A percentile compares a stretch with the other conserved stretches of the same genome.
Conservation (phyloP, 2,888 invertebrate genomes). For the Melanargia galathea region DNA sequence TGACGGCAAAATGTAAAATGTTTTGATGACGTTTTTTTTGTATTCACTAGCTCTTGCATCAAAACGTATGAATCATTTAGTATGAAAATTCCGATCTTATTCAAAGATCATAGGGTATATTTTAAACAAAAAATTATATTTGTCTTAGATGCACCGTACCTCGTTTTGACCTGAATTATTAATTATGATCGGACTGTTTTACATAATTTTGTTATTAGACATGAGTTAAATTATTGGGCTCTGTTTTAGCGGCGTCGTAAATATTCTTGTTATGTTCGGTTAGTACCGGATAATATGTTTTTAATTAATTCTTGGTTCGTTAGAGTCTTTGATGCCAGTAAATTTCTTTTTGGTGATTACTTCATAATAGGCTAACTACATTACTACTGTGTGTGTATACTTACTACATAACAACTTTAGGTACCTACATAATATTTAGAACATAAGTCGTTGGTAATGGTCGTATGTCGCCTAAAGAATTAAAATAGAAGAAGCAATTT, state of each 20-base stretch:
- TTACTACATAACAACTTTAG: not conserved
- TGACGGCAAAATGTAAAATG: not conserved
- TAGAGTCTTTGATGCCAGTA: conserved; percentile 38
- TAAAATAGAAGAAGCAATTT: too few species aligned
- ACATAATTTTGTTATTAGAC: conserved; percentile 79
- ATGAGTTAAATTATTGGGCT: conserved; percentile 71
- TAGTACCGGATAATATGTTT: conserved; percentile 59
- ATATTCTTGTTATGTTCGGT: conserved; percentile 63
- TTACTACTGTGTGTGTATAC: conserved; percentile 21
- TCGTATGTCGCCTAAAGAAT: too few species aligned
- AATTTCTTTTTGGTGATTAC: conserved; percentile 29
- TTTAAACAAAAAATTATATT: conserved; percentile 41
- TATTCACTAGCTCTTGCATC: conserved; percentile 16
- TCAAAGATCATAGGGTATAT: conserved; percentile 41
- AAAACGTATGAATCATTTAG: not conserved
- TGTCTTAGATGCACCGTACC: conserved; percentile 53
- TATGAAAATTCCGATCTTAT: conserved; percentile 19
- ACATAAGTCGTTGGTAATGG: too few species aligned
- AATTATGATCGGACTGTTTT: conserved; percentile 73
- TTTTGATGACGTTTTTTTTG: not conserved
- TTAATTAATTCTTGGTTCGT: conserved; percentile 74
- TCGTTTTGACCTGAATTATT: conserved; percentile 70
- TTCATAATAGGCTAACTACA: conserved; percentile 21
- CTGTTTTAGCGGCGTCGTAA: conserved; percentile 78
- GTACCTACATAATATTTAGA: not conserved